Base-by-base conservation (phyloP, 1,140 invertebrate species). In the Aphelenchoides fujianensis region DNA sequence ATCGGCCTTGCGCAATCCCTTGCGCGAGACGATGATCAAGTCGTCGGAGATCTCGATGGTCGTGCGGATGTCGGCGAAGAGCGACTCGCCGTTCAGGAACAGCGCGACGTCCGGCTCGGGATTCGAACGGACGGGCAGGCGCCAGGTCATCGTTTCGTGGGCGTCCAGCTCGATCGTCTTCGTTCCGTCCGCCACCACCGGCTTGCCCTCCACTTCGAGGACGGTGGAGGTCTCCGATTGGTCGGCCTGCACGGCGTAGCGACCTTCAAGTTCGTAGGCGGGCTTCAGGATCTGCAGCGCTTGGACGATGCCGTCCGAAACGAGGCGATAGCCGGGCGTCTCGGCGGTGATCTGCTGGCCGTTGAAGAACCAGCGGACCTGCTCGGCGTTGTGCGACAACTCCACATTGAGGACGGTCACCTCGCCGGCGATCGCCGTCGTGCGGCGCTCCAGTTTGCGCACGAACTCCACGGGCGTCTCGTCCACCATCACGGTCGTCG, bases 1-100 rank as follows among this genome's bases (percentile, higher is more conserved):
- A 82, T 95, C 92, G 71, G 88, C 90, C 55, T 77, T 82, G 27
- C 53, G 73, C 3, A 77, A 68, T 35, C 63, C 72, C 28, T 70
- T 69, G 34, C 79, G 37, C 36, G 70, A 73, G 3, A 79, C 69
- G 34, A 80, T 34, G 28, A 77, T 69, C 35, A 19, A 53, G 27
- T 72, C 69, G 36, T 80, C 81, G 2, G 77, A 57, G 27, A 83
- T 63, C 28, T 83, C 80, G 23, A 80, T 69, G 9, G 66, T 54
- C 19, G 78, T 82, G 7, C 75, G 62, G 23, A 78, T 55, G 35
- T 84, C 82, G 2, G 71, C 68, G 34, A 68, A 35, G 12, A 83
- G 37, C 3, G 48, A 32, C 54, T 74, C 70, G 54, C 74, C 82
- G 62, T 82, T 81, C 19, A 80, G 53, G n/a, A 53, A 68, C 54